Base-by-base conservation (phyloP, 2,797 vertebrate species). In the Platyrinchus mystaceus region DNA sequence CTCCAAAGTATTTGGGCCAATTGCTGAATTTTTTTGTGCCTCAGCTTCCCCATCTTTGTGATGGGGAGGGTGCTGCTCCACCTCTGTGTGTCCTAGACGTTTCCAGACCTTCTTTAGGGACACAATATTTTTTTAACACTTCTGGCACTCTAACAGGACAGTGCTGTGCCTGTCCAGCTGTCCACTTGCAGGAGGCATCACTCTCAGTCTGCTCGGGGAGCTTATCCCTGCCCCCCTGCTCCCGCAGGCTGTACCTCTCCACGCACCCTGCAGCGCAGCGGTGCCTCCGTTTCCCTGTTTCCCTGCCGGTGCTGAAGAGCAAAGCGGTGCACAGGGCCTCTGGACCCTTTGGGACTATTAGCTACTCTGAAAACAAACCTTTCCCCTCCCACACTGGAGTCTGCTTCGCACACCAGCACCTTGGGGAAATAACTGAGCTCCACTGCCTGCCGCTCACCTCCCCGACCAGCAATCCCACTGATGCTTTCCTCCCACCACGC, bases 161-260 rank as follows among this genome's bases (percentile, higher is more conserved):
- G 15, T 32, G n/a, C 37, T 52, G 41, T 75, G 55, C 41, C 59
- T 46, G 36, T 71, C 82, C 20, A 1, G 73, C 75, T 32, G 16
- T 44, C 63, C 47, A 41, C 4, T 43, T 44, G 39, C 69, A 80
- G 66, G 36, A 64, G 63, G 44, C 37, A 28, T 10, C 64, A 18
- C 22, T 2, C 3, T 0, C 22, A 8, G 63, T 3, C 44, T 56
- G 36, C 30, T 36, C 1, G 0, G 14, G 14, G 15, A 50, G 12
- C 30, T 60, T 56, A 52, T 46, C 46, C 43, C 75, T 64, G 27
- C 5, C 19, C 8, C 56, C 39, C 62, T 10, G 59, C 43, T 55
- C 49, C 14, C 73, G 30, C 55, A 66, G 43, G 39, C 81, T 56
- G n/a, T 39, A 44, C 10, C 37, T 43, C 52, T 71, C 27, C 43